Evolutionary conservation across 2,888 invertebrate genomes (phyloP).

Genomic region (Amblyteles armatorius): DNA sequence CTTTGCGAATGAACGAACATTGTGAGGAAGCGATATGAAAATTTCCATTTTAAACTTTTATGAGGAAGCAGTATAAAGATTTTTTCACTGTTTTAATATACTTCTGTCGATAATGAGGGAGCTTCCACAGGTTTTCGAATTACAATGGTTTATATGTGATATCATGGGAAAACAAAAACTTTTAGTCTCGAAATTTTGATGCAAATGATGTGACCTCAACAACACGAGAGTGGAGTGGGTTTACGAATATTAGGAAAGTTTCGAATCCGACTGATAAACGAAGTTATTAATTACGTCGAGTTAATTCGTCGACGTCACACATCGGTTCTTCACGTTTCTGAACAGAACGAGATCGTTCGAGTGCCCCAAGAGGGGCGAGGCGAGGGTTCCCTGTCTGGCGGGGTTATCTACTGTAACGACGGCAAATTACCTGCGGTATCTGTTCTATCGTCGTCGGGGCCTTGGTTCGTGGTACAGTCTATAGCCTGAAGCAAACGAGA

Average conservation of each 20-base stretch:
- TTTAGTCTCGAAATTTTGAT: neutral
- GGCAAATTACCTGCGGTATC: constrained; percentile 74
- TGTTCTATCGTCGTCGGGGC: constrained; percentile 57
- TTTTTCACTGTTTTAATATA: too few species aligned
- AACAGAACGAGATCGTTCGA: constrained; percentile 59
- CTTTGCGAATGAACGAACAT: too few species aligned
- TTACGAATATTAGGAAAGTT: constrained; percentile 53
- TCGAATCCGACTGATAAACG: constrained; percentile 27
- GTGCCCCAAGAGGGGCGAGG: constrained; percentile 38
- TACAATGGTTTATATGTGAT: too few species aligned
- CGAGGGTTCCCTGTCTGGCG: constrained; percentile 47
- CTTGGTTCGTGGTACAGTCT: constrained; percentile 15
- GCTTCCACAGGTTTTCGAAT: too few species aligned
- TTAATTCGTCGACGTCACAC: constrained; percentile 66
- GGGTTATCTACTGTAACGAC: constrained; percentile 69
- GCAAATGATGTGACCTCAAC: neutral
- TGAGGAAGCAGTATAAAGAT: too few species aligned
- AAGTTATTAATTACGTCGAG: constrained; percentile 63
- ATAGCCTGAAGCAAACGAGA: constrained; percentile 33
- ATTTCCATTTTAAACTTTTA: too few species aligned
- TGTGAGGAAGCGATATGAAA: too few species aligned
- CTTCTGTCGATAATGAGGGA: too few species aligned
- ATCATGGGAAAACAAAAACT: too few species aligned
- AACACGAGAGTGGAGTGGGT: constrained; percentile 27
- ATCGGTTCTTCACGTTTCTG: constrained; percentile 63